Percentiles rank a stretch among this genome's conserved stretches.
Evolutionary conservation across 2,888 invertebrate genomes (phyloP).

Genomic region (Zygaena filipendulae): DNA sequence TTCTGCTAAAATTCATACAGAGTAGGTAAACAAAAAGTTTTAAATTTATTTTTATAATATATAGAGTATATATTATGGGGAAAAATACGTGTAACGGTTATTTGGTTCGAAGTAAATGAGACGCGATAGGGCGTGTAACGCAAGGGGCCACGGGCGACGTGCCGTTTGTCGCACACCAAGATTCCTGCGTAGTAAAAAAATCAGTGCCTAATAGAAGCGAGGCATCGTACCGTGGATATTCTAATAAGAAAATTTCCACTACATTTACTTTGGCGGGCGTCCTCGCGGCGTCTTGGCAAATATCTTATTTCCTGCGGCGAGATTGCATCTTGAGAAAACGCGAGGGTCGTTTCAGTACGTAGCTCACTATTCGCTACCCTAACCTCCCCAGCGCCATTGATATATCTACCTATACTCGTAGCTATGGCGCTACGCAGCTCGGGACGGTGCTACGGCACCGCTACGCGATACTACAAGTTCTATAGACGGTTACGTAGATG

Average conservation of each 20-base stretch:
- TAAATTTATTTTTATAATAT: no score
- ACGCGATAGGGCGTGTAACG: no score
- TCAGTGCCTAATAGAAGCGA: conserved; percentile 44
- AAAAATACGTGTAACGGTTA: no score
- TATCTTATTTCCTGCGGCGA: conserved; percentile 70
- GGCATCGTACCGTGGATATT: conserved; percentile 67
- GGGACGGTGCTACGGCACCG: conserved; percentile 8
- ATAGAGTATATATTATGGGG: no score
- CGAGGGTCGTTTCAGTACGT: conserved; percentile 58
- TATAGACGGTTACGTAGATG: no score
- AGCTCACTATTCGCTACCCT: conserved; percentile 59
- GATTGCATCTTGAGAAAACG: conserved; percentile 70
- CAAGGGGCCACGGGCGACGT: no score
- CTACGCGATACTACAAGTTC: conserved; percentile 10
- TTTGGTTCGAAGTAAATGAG: no score
- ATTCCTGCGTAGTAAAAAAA: conserved; percentile 60
- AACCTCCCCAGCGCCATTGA: conserved; percentile 20
- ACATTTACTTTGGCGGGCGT: conserved; percentile 66
- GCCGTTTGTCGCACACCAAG: conserved; percentile 33
- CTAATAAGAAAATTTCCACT: conserved; percentile 71
- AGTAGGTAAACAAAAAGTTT: no score
- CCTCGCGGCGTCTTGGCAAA: conserved; percentile 69
- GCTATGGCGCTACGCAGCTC: conserved; percentile 18
- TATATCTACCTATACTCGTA: conserved; percentile 24
- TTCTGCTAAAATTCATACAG: no score